A percentile compares a stretch with the other conserved stretches of the same genome.
phyloP scores from a whole-genome alignment of 2,888 invertebrate genomes.

The Trachelus troglodyta region DNA sequence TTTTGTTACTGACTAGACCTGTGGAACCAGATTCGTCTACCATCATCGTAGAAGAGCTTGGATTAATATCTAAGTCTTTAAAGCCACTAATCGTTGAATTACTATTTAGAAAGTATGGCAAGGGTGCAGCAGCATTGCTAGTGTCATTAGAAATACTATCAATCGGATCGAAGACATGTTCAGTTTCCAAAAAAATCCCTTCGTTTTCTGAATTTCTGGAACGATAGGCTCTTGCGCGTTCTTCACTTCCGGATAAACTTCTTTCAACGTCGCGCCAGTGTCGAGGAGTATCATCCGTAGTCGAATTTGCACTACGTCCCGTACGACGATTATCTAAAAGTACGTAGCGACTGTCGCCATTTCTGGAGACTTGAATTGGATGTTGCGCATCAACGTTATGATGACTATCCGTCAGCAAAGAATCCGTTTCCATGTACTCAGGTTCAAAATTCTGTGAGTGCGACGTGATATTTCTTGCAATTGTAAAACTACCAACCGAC shows the following conservation, averaged over 20 bases:
- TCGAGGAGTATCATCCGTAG: constrained; percentile 19
- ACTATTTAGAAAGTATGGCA: constrained; percentile 18
- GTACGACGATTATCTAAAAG: constrained; percentile 16
- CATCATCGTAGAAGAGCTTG: background rate
- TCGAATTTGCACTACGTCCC: background rate
- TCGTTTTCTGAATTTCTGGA: constrained; percentile 31
- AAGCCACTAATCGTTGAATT: constrained; percentile 5
- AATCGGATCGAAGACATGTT: constrained; percentile 20
- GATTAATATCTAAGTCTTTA: background rate
- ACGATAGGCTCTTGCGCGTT: constrained; percentile 14
- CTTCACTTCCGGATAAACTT: constrained; percentile 16
- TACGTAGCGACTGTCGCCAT: constrained; percentile 21
- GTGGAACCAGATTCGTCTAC: constrained; percentile 4
- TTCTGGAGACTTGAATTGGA: constrained; percentile 20
- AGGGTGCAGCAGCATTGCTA: constrained; percentile 14
- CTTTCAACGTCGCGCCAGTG: constrained; percentile 23
- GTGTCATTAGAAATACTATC: constrained; percentile 12
- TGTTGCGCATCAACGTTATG: constrained; percentile 7
- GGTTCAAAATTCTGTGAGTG: constrained; percentile 30
- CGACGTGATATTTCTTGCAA: constrained; percentile 16
- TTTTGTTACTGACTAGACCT: constrained; percentile 10
- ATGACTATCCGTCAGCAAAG: constrained; percentile 30
- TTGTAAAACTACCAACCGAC: constrained; percentile 16
- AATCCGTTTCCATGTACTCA: constrained; percentile 39
- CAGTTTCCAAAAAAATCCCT: constrained; percentile 35